Percentiles rank a stretch among this genome's conserved stretches.
phyloP scores from a whole-genome alignment of 2,113 vertebrate genomes.

The Microcebus ravelobensis region DNA sequence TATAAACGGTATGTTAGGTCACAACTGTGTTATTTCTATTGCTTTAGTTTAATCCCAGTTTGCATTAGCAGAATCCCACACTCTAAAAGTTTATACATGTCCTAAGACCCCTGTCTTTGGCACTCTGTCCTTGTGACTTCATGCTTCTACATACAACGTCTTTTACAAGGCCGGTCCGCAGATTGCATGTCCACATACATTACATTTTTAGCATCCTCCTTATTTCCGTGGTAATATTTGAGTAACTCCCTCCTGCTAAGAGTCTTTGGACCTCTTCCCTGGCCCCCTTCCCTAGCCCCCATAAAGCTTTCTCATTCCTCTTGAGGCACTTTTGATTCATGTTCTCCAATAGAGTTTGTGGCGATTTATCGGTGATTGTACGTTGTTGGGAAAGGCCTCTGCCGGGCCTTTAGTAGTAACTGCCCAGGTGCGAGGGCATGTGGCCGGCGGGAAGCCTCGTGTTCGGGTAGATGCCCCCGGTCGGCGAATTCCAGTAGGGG shows the following conservation, averaged over 20 bases:
- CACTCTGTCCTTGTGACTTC: slow-evolving; percentile 72
- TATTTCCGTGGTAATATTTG: slow-evolving; percentile 75
- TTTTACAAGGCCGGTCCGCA: slow-evolving; percentile 78
- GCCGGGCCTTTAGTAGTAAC: slow-evolving; percentile 88
- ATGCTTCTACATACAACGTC: slow-evolving; percentile 80
- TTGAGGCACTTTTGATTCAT: slow-evolving; percentile 84
- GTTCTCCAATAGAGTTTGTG: slow-evolving; percentile 78
- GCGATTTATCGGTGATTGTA: slow-evolving; percentile 51
- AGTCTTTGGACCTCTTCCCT: slow-evolving; percentile 74
- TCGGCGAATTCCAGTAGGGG: slow-evolving; percentile 93
- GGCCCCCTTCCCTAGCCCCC: slow-evolving; percentile 54
- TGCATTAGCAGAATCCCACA: slow-evolving; percentile 72
- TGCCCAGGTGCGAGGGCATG: slow-evolving; percentile 93
- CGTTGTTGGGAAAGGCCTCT: slow-evolving; percentile 68
- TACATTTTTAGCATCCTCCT: slow-evolving; percentile 79
- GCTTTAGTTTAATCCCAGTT: slow-evolving; percentile 79
- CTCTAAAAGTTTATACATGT: slow-evolving; percentile 75
- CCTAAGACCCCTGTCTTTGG: slow-evolving; percentile 74
- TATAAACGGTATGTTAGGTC: slow-evolving; percentile 73
- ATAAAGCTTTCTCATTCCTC: slow-evolving; percentile 68
- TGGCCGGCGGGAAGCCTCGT: slow-evolving; percentile 91
- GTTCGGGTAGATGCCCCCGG: slow-evolving; percentile 90
- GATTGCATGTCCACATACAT: slow-evolving; percentile 75
- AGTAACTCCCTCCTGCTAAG: slow-evolving; percentile 74
- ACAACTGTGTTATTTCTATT: slow-evolving; percentile 76